Evolutionary conservation across 2,888 invertebrate genomes (phyloP), one percentile per base, ranked within the genome.

Genomic region (Barypeithes pellucidus): DNA sequence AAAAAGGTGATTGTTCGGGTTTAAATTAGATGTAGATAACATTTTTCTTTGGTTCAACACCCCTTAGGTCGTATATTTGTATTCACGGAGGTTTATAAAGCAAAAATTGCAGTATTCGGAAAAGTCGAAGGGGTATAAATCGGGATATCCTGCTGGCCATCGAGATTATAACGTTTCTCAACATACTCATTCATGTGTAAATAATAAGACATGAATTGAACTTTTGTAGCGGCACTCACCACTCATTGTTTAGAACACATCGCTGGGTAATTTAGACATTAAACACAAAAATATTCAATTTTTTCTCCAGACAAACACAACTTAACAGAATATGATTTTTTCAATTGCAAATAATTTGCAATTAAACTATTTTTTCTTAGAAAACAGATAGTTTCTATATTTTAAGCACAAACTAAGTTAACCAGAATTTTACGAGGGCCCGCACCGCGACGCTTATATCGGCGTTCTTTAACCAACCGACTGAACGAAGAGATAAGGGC

Each of bases 401-500:
- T 33, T 5, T 8, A 33, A 33, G 8, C 4, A 33, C 4, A 33
- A 33, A 8, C 5, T n/a, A 52, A 52, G 24, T 14, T 52, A 29
- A 29, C 54, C 33, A n/a, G 20, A 20, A n/a, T n/a, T n/a, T n/a
- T n/a, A n/a, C 20, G 65, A 72, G 47, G 45, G 33, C 8, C 33
- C 41, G 14, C 73, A 68, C 33, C 47, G 52, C 73, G 47, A 63
- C 68, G 52, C 36, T 60, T 60, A 45, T 45, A 36, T 22, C 29
- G 59, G 63, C 74, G 67, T 59, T 65, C 63, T 71, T 67, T 66
- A 39, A 59, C 67, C 43, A 63, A 71, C 59, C 47, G 70, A 74
- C 74, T 67, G 67, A 65, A 65, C 41, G 39, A 11, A 16, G 39
- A 62, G 54, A 60, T 63, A 45, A 50, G 18, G 62, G 9, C 33